Base-by-base conservation (phyloP, 2,888 invertebrate species). In the Suillia variegata region DNA sequence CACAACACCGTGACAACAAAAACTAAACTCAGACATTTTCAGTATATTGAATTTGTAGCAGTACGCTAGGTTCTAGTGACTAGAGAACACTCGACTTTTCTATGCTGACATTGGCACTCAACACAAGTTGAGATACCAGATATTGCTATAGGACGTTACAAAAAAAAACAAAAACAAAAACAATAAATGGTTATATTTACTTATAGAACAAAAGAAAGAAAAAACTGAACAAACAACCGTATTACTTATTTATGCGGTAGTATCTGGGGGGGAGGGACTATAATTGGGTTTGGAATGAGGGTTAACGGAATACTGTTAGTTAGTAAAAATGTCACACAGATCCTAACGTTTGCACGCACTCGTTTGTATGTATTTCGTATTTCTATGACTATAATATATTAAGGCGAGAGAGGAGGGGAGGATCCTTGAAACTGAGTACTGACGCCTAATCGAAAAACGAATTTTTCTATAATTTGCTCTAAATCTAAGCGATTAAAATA, bases 61-160 rank as follows among this genome's bases (percentile, higher is more conserved):
- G 53, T 48, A 69, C 67, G 67, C 66, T 74, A 75, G 68, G 65
- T 69, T 72, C 72, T 73, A 75, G 72, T 75, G 76, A 75, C 76
- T 75, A 76, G 76, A 76, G 70, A 71, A 73, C 71, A 76, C 75
- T 76, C 76, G 73, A 68, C 68, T 66, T 64, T 55, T 38, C 38
- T 38, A 38, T 10, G 38, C 15, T n/a, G 10, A 31, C n/a, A 59
- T 56, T 63, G 59, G 57, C 62, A 59, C 26, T 26, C 5, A 26
- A 26, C 10, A 26, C 26, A 26, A 26, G 26, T 26, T 26, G 10
- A 26, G 10, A 26, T 5, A 26, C 26, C 10, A 26, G n/a, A n/a
- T n/a, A n/a, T n/a, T n/a, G n/a, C n/a, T n/a, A n/a, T n/a, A n/a
- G n/a, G n/a, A n/a, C n/a, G n/a, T n/a, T n/a, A n/a, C n/a, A n/a